Percentiles rank a stretch among this genome's conserved stretches.
These are phyloP conservation scores for Siderastrea radians DNA, from an alignment of 92 coral and sea anemone genomes.

Conservation along the genomic window DNA sequence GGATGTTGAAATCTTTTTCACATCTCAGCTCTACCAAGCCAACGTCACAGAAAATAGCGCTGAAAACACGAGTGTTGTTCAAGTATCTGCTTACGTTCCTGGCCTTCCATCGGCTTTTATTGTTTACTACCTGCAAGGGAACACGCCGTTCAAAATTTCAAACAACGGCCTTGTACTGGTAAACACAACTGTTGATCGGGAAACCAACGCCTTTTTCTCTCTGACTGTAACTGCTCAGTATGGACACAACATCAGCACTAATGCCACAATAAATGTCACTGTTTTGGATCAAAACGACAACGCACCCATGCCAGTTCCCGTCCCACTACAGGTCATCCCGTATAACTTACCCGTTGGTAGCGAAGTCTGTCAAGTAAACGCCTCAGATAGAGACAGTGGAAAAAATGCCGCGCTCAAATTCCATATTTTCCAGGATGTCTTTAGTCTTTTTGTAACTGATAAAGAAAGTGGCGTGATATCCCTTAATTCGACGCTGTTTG, in stretches of 20 bases:
- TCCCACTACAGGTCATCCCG: constrained; percentile 20
- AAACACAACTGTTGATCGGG: constrained; percentile 47
- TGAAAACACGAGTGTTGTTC: constrained; percentile 47
- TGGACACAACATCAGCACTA: constrained; percentile 67
- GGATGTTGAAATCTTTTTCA: constrained; percentile 56
- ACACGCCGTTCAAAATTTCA: constrained; percentile 34
- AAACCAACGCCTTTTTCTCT: constrained; percentile 18
- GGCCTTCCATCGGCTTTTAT: constrained; percentile 56
- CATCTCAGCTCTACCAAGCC: constrained; percentile 27
- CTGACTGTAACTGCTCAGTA: constrained; percentile 49
- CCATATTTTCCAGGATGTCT: constrained; percentile 2
- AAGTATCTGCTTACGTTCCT: constrained; percentile 49
- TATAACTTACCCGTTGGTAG: constrained; percentile 49
- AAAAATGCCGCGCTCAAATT: constrained; percentile 41
- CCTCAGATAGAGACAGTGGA: constrained; percentile 58
- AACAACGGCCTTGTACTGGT: constrained; percentile 34
- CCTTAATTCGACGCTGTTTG: constrained; percentile 37
- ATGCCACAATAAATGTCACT: constrained; percentile 58
- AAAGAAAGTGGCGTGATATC: constrained; percentile 40
- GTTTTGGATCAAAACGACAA: constrained; percentile 64
- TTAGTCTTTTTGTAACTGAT: constrained; percentile 21
- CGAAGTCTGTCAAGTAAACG: constrained; percentile 45
- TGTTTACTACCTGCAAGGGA: constrained; percentile 23
- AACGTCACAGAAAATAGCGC: constrained; percentile 56
- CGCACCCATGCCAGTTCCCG: constrained; percentile 32